Base-by-base conservation (phyloP, 2,888 invertebrate species). In the Psococerastis gibbosa region DNA sequence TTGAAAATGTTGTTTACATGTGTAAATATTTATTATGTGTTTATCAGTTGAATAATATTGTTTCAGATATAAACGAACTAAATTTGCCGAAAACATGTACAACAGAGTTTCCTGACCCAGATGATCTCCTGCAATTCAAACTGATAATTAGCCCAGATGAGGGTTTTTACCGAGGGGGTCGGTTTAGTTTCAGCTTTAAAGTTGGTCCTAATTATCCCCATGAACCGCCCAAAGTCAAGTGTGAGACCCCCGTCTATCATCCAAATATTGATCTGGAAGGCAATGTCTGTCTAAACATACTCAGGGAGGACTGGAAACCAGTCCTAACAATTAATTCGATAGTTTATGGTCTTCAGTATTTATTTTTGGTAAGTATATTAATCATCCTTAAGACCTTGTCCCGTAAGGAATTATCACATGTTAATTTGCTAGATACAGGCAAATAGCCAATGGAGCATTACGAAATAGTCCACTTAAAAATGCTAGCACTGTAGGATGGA, bases 291-390 rank as follows among this genome's bases (percentile, higher is more conserved):
- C 71, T 95, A 50, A 97, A 97, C 65, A 95, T 97, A 60, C 70
- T 95, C 56, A 74, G 94, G 57, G 94, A 95, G 73, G 95, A 97
- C 67, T 97, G 95, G 95, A 97, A 97, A 65, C 95, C 95, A 47
- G 95, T 95, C 49, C 72, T 97, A 53, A 95, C 94, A 47, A 88
- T 97, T 55, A 95, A 91, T 65, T 91, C 94, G 51, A 88, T 97
- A 64, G 88, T 97, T 45, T 95, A 95, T 65, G 95, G 95, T 52
- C 71, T 97, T 56, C 94, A 94, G 63, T 95, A 92, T 72, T 75
- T 95, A 58, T 95, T 95, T 63, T 66, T 94, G 75, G 89, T 88
- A 63, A 62, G 68, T 57, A 22, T 8, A 34, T 6, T 16, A 34
- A n/a, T n/a, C n/a, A n/a, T n/a, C n/a, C n/a, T n/a, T n/a, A n/a